Evolutionary conservation across 2,113 vertebrate species (phyloP).

Genomic region (Pao palembangensis): DNA sequence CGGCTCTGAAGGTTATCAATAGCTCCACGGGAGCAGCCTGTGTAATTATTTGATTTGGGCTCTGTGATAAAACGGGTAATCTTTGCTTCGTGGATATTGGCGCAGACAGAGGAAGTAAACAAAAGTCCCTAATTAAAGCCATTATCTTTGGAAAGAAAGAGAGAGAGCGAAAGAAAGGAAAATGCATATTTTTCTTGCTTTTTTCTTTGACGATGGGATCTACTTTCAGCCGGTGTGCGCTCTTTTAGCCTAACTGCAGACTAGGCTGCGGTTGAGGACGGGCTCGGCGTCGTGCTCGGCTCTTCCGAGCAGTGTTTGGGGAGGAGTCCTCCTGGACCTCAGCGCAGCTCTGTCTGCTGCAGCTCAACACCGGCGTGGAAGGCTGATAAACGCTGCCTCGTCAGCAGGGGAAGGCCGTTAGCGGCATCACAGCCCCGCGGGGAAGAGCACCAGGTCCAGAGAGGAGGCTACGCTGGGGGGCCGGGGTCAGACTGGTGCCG

Average conservation of each 20-base stretch:
- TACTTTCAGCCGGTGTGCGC: no score
- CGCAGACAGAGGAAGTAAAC: constrained; percentile 39
- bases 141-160: constrained; percentile 21
- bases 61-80: constrained; percentile 63
- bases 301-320: constrained; percentile 37
- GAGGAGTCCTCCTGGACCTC: constrained; percentile 48
- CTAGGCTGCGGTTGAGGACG: constrained; percentile 17
- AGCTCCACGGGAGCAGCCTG: constrained; percentile 59
- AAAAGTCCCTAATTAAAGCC: constrained; percentile 64
- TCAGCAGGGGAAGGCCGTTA: no score
- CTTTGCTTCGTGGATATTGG: constrained; percentile 31
- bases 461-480: neutral
- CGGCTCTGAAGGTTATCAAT: constrained; percentile 68
- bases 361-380: constrained; percentile 20
- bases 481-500: constrained; percentile 32
- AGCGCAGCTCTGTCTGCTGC: constrained; percentile 46
- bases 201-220: no score
- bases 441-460: no score
- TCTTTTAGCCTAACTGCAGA: constrained; percentile 3
- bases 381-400: constrained; percentile 26
- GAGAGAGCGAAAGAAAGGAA: neutral
- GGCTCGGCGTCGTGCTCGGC: constrained; percentile 45
- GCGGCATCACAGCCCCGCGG: no score
- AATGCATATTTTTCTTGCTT: constrained; percentile 30
- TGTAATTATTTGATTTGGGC: constrained; percentile 71